Evolutionary conservation across 1,140 invertebrate genomes (phyloP), one percentile per base, ranked within the genome.

Genomic region (Scaptodrosophila lebanonensis): DNA sequence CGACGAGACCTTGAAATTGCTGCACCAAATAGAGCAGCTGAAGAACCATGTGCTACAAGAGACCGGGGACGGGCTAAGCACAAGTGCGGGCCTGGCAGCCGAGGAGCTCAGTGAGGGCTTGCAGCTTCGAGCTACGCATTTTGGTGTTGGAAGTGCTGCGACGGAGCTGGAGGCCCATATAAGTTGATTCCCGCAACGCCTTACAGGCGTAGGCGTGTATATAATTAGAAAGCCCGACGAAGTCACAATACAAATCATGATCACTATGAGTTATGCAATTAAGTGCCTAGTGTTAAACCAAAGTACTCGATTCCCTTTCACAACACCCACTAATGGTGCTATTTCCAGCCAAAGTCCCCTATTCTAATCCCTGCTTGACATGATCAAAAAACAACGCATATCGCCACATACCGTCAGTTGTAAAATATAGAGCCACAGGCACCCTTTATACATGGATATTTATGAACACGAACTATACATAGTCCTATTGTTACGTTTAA

Each of bases 11-110:
- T 60, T 86, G 0, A 79, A 85, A 13, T 32, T 86, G 22, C 47
- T 86, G 7, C 75, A 86, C 38, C 75, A 86, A 64, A 86, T 86
- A 32, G 85, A 86, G 58, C 76, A 85, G 17, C 60, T 86, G 8
- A 86, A 86, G 32, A 77, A 86, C 44, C 71, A 83, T 32, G 85
- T 86, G 12, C 52, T 86, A 5, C 69, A 73, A 29, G 85, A 86
- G 45, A 86, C 85, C 3, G 85, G 85, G 0, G 72, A 72, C n/a
- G 79, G 76, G 2, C 33, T 86, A 1, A 64, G 62, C 22, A 61
- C 60, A 30, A 62, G 59, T 16, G 48, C 22, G 0, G 48, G 48
- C 39, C 32, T 42, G 25, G 70, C 65, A 1, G 47, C 66, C 2
- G 71, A 63, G 22, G 71, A 77, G 32, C 20, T 71, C 2, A 51